Percentiles rank a stretch among this genome's conserved stretches.
Conservation (phyloP, 2,797 vertebrate species). For the Urosaurus nigricauda region DNA sequence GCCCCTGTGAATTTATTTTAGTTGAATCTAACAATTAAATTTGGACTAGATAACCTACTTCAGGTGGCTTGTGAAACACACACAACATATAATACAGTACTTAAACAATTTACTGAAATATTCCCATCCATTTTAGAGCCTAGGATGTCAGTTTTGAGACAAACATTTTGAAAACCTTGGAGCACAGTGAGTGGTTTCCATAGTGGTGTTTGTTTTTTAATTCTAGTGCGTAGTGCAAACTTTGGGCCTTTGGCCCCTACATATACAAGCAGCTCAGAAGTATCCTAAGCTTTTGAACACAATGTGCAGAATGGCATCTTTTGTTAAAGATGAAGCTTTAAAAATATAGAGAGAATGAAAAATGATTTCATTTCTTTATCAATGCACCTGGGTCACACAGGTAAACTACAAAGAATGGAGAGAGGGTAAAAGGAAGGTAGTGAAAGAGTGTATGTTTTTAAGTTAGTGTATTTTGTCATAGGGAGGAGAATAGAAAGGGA, state of each 20-base stretch:
- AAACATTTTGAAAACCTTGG: background rate
- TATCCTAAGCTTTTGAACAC: conserved; percentile 29
- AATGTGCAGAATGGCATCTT: conserved; percentile 27
- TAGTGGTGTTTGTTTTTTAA: background rate
- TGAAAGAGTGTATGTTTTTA: background rate
- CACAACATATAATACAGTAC: conserved; percentile 6
- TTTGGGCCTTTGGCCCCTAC: conserved; percentile 24
- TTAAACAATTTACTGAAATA: background rate
- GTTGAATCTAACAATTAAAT: too few relatives aligned
- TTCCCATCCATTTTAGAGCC: background rate
- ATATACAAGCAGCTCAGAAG: conserved; percentile 13
- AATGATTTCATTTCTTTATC: conserved; percentile 2
- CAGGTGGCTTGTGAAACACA: background rate
- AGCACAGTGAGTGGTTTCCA: background rate
- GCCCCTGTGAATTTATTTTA: too few relatives aligned
- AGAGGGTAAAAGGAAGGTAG: background rate
- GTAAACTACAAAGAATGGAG: background rate
- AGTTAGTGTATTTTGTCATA: background rate
- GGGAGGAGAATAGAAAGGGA: background rate
- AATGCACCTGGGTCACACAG: background rate
- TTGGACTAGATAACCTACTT: background rate
- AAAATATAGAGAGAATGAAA: conserved; percentile 16
- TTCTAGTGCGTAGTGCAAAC: conserved; percentile 2
- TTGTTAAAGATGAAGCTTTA: background rate
- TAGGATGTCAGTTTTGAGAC: background rate